Percentiles rank a stretch among this genome's conserved stretches.
phyloP scores from a whole-genome alignment of 1,140 invertebrate species.

The Drosophila parvula region DNA sequence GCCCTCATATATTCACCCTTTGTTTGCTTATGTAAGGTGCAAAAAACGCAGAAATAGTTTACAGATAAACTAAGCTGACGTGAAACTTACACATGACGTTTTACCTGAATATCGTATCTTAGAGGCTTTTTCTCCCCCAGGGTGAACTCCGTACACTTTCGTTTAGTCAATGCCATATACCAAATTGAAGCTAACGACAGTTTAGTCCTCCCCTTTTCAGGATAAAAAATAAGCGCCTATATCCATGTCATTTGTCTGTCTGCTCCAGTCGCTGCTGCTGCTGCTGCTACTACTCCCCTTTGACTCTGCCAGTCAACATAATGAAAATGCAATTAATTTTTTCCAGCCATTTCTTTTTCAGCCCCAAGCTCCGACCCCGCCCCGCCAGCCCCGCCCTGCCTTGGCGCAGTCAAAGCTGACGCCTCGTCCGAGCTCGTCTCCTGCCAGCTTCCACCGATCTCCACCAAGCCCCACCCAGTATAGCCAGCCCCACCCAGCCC shows the following conservation, averaged over 20 bases:
- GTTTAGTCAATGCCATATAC: slow-evolving; percentile 23
- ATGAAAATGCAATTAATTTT: slow-evolving; percentile 84
- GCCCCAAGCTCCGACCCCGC: slow-evolving; percentile 16
- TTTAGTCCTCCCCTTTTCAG: slow-evolving; percentile 34
- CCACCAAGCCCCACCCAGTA: background rate
- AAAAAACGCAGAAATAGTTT: background rate
- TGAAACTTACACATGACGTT: background rate
- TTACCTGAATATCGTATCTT: background rate
- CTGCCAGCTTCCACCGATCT: slow-evolving; percentile 5
- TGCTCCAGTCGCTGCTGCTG: slow-evolving; percentile 35
- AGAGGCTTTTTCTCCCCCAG: too few relatives aligned
- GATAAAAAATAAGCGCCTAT: slow-evolving; percentile 61
- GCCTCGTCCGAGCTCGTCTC: slow-evolving; percentile 38
- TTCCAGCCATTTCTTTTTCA: slow-evolving; percentile 80
- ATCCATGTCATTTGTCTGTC: slow-evolving; percentile 80
- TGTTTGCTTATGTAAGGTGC: slow-evolving; percentile 29
- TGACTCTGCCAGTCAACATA: slow-evolving; percentile 78
- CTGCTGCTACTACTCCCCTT: slow-evolving; percentile 35
- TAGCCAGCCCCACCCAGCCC: slow-evolving; percentile 1
- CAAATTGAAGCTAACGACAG: slow-evolving; percentile 46
- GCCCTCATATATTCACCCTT: slow-evolving; percentile 14
- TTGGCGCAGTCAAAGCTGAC: slow-evolving; percentile 59
- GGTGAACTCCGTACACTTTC: slow-evolving; percentile 14
- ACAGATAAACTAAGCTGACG: background rate
- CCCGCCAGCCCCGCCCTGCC: slow-evolving; percentile 6